Evolutionary conservation across 2,797 vertebrate genomes (phyloP), one percentile per base, ranked within the genome.

Genomic region (Poecilia velifera): DNA sequence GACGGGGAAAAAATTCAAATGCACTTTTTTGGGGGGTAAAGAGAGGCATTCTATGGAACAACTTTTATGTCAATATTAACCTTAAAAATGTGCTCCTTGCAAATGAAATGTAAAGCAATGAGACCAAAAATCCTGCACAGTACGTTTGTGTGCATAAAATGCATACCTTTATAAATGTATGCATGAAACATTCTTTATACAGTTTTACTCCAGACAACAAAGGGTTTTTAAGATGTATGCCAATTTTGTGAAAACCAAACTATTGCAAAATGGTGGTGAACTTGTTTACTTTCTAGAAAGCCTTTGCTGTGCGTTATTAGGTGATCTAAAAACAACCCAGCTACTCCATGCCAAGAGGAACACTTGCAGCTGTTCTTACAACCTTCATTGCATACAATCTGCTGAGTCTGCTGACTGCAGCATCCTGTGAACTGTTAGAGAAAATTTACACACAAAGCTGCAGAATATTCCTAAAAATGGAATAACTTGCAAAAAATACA

Each of bases 321-420:
- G 96, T 8, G 96, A 97, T 77, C 88, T 97, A 84, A 97, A 34
- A 34, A 34, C 96, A 96, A 76, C 96, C 96, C 14, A 96, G 97
- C 82, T 94, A 94, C 75, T 95, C 96, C 8, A 97, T 97, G 78
- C 96, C 96, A 1, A 93, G 95, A 88, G 97, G 96, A 73, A 97
- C 95, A 0, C 94, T 97, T 25, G 82, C 95, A 0, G 96, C 96
- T 0, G 96, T 97, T 0, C 45, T 95, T 45, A 96, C 91, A 78
- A 97, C 96, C 6, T 96, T 97, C 80, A 92, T 95, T 74, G 92
- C 95, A 46, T 97, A 97, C 80, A 91, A 92, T 77, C 86, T 96
- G 81, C 84, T 97, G 80, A 91, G 92, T 77, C 86, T 96, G 81
- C 84, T 97, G 80, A 90, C 93, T 78, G 93, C 95, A 14, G 95